These are phyloP conservation scores for Anableps anableps DNA, from an alignment of 2,797 vertebrate genomes.

Conservation along the genomic window DNA sequence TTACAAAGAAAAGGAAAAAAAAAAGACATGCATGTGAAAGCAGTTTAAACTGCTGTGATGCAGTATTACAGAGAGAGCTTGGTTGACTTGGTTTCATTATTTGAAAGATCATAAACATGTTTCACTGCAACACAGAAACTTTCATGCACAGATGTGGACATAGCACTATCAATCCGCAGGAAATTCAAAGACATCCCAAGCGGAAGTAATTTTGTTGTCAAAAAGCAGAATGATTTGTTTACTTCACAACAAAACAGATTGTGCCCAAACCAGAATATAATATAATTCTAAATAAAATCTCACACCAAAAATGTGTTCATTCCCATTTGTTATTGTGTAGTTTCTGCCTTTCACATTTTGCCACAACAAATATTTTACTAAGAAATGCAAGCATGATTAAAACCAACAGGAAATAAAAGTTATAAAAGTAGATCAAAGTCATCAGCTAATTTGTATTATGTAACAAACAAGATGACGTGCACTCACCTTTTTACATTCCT, in stretches of 20 bases:
- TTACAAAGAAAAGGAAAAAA: background rate
- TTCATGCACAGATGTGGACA: background rate
- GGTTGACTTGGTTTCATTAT: conserved; percentile 7
- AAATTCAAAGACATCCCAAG: conserved; percentile 16
- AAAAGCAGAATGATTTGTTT: conserved; percentile 14
- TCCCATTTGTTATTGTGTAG: background rate
- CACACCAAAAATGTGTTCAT: background rate
- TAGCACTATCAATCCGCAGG: conserved; percentile 30
- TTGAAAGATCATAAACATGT: conserved; percentile 10
- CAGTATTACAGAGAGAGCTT: conserved; percentile 36
- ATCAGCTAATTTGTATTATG: background rate
- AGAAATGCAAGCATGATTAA: background rate
- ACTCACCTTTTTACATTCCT: background rate
- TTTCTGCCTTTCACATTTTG: background rate
- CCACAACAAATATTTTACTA: background rate
- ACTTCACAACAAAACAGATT: background rate
- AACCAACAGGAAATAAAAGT: background rate
- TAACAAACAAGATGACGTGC: background rate
- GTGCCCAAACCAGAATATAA: background rate
- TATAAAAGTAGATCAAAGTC: background rate
- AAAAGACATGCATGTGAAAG: background rate
- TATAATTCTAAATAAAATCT: background rate
- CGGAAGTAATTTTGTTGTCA: background rate
- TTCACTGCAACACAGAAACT: conserved; percentile 20
- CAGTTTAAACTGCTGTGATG: conserved; percentile 8